Conservation (phyloP, 2,888 invertebrate genomes). For the Empis stercorea region DNA sequence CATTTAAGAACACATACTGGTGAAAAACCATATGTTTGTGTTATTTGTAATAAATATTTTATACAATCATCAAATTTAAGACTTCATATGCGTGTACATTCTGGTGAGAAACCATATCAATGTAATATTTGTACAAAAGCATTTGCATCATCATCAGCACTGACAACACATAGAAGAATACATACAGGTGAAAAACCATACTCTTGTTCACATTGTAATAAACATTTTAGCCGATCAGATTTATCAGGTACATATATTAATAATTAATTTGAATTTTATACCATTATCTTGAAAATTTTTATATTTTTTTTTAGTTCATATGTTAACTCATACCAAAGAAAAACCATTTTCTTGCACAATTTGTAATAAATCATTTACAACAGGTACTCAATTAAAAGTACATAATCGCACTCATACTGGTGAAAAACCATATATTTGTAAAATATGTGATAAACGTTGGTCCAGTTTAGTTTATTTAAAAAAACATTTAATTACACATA, state of each 20-base stretch:
- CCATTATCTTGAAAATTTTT: too few relatives aligned
- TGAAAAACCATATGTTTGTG: conserved; percentile 45
- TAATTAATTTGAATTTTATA: too few relatives aligned
- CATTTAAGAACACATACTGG: conserved; percentile 50
- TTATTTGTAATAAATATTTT: conserved; percentile 44
- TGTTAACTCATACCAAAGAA: too few relatives aligned
- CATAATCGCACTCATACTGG: conserved; percentile 34
- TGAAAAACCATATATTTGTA: conserved; percentile 32
- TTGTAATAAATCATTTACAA: too few relatives aligned
- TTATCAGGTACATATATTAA: conserved; percentile 15
- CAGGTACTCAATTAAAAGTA: too few relatives aligned
- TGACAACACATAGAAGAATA: conserved; percentile 46
- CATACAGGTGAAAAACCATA: too few relatives aligned
- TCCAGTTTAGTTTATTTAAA: conserved; percentile 23
- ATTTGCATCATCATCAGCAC: conserved; percentile 34
- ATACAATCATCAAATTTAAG: conserved; percentile 45
- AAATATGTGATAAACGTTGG: conserved; percentile 27
- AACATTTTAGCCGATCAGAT: conserved; percentile 44
- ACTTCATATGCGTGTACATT: conserved; percentile 34
- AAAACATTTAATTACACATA: conserved; percentile 42
- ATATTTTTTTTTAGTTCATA: conserved; percentile 20
- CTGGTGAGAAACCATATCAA: conserved; percentile 19
- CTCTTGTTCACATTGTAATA: conserved; percentile 43
- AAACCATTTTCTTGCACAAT: too few relatives aligned
- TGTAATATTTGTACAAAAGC: conserved; percentile 29